Base-by-base conservation (phyloP, 2,797 vertebrate genomes). In the Zalophus californianus region DNA sequence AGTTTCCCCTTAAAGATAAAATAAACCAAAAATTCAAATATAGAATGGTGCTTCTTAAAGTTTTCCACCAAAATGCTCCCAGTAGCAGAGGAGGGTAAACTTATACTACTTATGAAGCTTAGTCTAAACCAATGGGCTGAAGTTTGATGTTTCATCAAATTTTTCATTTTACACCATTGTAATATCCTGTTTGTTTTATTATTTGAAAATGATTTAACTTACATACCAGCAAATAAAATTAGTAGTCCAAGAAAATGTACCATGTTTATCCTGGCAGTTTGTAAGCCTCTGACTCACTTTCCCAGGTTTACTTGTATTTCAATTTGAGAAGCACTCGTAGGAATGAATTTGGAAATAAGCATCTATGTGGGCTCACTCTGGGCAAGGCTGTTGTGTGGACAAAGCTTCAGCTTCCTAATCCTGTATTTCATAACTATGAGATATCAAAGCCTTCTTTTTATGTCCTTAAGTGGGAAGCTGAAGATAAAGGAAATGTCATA, bases 1-100 rank as follows among this genome's bases (percentile, higher is more conserved):
- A 88, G 25, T 73, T 3, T 90, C 48, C 73, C 44, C 27, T 78
- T 66, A 20, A 93, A 78, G 48, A 85, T 85, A 86, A 93, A 62
- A 86, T 83, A 89, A 93, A 93, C n/a, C 87, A 41, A 96, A 94
- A 82, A 38, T 9, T 79, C 56, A 75, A 83, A 84, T 44, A 92
- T 5, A 82, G 32, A 97, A 85, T 29, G 58, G n/a, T 60, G 25
- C 35, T 90, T 86, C 38, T 86, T 90, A 72, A 92, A 60, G 50
- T 62, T 54, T 96, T 96, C 73, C 21, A 75, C 2, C 70, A 90
- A 64, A 92, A 90, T 92, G 48, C 50, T 93, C 16, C 48, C 9
- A 44, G 62, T 2, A 92, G 25, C 29, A 84, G 29, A 84, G 48
- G 60, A 94, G 9, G 16, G 60, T 83, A 92, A 78, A 96, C 12